Evolutionary conservation across 2,888 invertebrate species (phyloP).

Genomic region (Pyrrhosoma nymphula): DNA sequence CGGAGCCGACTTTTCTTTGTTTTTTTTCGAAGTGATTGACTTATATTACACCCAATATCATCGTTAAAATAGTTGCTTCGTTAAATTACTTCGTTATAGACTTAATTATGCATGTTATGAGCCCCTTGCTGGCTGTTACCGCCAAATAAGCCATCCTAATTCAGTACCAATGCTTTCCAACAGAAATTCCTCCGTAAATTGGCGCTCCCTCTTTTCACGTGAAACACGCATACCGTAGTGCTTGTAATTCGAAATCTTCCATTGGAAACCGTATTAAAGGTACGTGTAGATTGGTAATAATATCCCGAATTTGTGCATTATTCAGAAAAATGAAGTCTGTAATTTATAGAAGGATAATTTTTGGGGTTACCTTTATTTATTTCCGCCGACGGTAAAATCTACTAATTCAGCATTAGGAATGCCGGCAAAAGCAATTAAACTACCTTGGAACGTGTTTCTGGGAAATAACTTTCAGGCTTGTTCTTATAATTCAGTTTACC

Average conservation of each 20-base stretch:
- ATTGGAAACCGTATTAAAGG: neutral
- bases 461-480: neutral
- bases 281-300: too few species aligned
- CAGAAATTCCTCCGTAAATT: neutral
- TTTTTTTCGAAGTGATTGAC: neutral
- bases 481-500: neutral
- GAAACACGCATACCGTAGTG: neutral
- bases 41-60: neutral
- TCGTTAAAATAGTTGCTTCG: too few species aligned
- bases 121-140: too few species aligned
- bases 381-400: too few species aligned
- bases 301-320: too few species aligned
- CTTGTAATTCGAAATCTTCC: neutral
- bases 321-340: too few species aligned
- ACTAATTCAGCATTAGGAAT: neutral
- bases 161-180: neutral
- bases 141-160: too few species aligned
- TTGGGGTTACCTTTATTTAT: too few species aligned
- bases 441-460: neutral
- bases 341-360: too few species aligned
- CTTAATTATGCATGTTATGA: too few species aligned
- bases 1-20: neutral
- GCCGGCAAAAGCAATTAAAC: neutral
- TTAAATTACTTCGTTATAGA: too few species aligned
- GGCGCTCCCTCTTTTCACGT: neutral